A percentile compares a stretch with the other conserved stretches of the same genome.
Evolutionary conservation across 1,140 invertebrate genomes (phyloP).

Genomic region (Hyles euphorbiae): DNA sequence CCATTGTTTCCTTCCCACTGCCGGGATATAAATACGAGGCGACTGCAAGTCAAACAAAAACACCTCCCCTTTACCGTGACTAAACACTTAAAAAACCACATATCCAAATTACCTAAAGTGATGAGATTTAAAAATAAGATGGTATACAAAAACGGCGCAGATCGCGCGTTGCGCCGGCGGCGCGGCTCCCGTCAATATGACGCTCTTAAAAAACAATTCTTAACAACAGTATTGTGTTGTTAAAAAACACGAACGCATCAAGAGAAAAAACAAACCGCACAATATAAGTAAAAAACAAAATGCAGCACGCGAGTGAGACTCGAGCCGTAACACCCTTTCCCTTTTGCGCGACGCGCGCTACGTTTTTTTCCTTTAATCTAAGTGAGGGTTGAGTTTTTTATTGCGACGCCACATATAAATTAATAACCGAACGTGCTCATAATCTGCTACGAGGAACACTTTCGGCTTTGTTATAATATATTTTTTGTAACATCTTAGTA

Average conservation of each 20-base stretch:
- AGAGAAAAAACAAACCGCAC: conserved; percentile 68
- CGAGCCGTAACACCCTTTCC: conserved; percentile 68
- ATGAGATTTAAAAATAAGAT: conserved; percentile 58
- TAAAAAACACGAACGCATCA: conserved; percentile 70
- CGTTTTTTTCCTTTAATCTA: conserved; percentile 59
- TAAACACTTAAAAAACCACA: conserved; percentile 56
- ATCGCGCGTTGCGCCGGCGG: conserved; percentile 46
- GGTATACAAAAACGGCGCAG: conserved; percentile 41
- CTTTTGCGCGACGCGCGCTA: conserved; percentile 70
- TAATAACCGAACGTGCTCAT: conserved; percentile 73
- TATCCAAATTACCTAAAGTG: conserved; percentile 45
- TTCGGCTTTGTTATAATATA: conserved; percentile 67
- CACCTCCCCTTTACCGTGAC: conserved; percentile 57
- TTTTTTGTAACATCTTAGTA: conserved; percentile 38
- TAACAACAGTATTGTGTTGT: conserved; percentile 68
- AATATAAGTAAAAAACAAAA: conserved; percentile 67
- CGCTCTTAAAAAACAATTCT: conserved; percentile 67
- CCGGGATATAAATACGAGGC: conserved; percentile 33
- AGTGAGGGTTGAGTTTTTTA: conserved; percentile 69
- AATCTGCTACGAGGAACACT: conserved; percentile 71
- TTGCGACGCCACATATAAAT: conserved; percentile 69
- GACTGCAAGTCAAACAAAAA: conserved; percentile 23
- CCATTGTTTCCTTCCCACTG: conserved; percentile 17
- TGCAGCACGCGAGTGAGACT: conserved; percentile 59
- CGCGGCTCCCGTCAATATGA: conserved; percentile 59